Percentiles rank a stretch among this genome's conserved stretches.
Conservation (phyloP, 2,888 invertebrate species). For the Chymomyza procnemis region DNA sequence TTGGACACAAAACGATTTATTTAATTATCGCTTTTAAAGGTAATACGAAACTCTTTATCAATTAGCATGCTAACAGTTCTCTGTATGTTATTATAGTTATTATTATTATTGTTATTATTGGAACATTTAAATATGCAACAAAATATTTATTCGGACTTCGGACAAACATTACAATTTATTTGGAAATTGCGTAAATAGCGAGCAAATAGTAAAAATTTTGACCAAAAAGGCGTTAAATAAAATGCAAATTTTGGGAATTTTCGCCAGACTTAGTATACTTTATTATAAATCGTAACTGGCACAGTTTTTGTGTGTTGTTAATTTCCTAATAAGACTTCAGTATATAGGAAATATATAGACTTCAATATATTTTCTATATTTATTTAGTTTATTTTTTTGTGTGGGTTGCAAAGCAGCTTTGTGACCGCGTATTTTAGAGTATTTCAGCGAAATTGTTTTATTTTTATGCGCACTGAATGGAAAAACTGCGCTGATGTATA, state of each 20-base stretch:
- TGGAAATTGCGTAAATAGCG: neutral
- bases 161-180: neutral
- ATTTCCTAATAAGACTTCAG: too few species aligned
- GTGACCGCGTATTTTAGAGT: too few species aligned
- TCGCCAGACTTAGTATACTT: neutral
- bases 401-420: too few species aligned
- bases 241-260: neutral
- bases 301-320: too few species aligned
- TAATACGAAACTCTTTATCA: slow-evolving; percentile 23
- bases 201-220: neutral
- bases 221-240: slow-evolving; percentile 19
- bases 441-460: too few species aligned
- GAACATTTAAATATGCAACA: too few species aligned
- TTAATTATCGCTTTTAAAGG: slow-evolving; percentile 32
- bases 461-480: too few species aligned
- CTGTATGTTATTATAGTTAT: neutral
- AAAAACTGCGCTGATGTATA: too few species aligned
- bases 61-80: slow-evolving; percentile 26
- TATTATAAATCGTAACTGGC: neutral
- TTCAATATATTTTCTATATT: too few species aligned
- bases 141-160: neutral
- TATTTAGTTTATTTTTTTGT: too few species aligned
- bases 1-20: slow-evolving; percentile 16
- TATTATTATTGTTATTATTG: neutral
- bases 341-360: too few species aligned